Conservation (phyloP, 2,797 vertebrate species). For the Gymnothorax reevesii region DNA sequence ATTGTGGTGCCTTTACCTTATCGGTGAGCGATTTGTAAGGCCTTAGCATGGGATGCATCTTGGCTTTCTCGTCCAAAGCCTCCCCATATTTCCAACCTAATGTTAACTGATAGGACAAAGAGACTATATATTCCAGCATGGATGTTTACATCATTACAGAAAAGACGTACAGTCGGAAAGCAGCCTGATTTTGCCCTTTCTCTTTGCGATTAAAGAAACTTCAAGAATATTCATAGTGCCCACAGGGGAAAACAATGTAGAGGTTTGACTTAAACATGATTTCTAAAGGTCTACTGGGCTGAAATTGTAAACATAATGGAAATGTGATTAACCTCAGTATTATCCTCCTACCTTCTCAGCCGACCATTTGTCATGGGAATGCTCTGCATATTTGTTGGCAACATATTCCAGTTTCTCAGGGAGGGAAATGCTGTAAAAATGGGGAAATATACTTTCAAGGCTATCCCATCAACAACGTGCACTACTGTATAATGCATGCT, state of each 20-base stretch:
- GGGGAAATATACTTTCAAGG: constrained; percentile 58
- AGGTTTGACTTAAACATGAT: not conserved
- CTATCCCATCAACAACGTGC: not conserved
- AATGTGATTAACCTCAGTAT: not conserved
- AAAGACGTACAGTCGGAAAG: not conserved
- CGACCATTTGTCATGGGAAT: constrained; percentile 95
- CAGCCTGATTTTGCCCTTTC: not conserved
- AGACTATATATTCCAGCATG: not conserved
- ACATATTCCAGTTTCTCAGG: constrained; percentile 95
- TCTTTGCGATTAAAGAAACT: not conserved
- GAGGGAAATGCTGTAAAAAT: constrained; percentile 86
- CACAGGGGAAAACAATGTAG: not conserved
- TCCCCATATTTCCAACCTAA: constrained; percentile 94
- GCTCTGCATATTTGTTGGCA: constrained; percentile 92
- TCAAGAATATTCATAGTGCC: not conserved
- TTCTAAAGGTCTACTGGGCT: not conserved
- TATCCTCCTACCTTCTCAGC: constrained; percentile 88
- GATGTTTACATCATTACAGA: not conserved
- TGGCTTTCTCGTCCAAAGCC: constrained; percentile 87
- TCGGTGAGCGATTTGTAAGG: constrained; percentile 92
- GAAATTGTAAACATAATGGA: not conserved
- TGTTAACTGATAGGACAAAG: constrained; percentile 73
- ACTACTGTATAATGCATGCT: not conserved
- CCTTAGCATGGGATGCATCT: constrained; percentile 90
- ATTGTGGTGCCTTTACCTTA: constrained; percentile 75